Base-by-base conservation (phyloP, 2,888 invertebrate genomes). In the Platycheirus rosarum region DNA sequence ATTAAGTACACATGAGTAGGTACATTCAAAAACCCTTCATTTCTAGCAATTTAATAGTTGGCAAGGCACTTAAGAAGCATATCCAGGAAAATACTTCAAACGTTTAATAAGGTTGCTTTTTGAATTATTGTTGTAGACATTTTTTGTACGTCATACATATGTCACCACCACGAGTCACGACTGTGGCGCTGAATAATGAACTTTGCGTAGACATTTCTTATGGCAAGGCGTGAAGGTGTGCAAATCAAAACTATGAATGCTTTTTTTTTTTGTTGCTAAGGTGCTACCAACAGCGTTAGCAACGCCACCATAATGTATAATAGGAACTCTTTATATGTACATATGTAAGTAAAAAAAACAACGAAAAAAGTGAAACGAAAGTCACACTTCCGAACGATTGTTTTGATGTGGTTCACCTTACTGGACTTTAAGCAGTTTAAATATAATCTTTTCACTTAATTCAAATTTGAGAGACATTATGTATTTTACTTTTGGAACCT, bases 401-500 rank as follows among this genome's bases (percentile, higher is more conserved):
- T 62, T 53, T 63, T 63, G 29, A 20, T 62, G 55, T 48, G 60
- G 37, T 69, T 76, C 62, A 69, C 69, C 76, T 53, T 55, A 48
- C 7, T 69, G 48, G 55, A 62, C 55, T 69, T 57, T 63, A n/a
- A 18, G 20, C 8, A 48, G 26, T 62, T 68, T 60, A 69, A 76
- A 69, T 63, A 63, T 63, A 71, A 44, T 70, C n/a, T 53, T 49
- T 35, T 23, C 29, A 16, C 55, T 51, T 35, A 74, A 65, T 51
- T 51, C 40, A n/a, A n/a, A 44, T 60, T 57, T 37, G 60, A 63
- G 62, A 48, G 32, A 49, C 55, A 35, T 63, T 44, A 6, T 8
- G 13, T 20, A 46, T 35, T n/a, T n/a, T n/a, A n/a, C n/a, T n/a
- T n/a, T n/a, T n/a, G n/a, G n/a, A n/a, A n/a, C n/a, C n/a, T n/a